Base-by-base conservation (phyloP, 1,140 invertebrate species). In the Pogonus chalceus region DNA sequence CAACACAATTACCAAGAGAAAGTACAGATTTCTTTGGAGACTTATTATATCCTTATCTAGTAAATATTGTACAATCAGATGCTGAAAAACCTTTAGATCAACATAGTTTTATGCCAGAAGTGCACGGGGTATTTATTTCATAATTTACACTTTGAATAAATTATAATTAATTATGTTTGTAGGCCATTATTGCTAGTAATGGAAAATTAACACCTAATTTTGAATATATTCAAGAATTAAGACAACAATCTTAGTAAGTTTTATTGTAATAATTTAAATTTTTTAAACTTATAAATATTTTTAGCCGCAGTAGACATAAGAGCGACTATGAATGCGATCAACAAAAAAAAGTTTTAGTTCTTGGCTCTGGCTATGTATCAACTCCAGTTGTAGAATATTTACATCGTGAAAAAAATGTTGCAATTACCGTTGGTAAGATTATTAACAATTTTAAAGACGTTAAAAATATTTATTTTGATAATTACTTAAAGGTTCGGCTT, bases 11-110 rank as follows among this genome's bases (percentile, higher is more conserved):
- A 35, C 97, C 97, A 0, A 78, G 90, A 35, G 96, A 99, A 70
- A 85, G 96, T 0, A 99, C 96, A 0, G 95, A 99, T 65, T 94
- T 95, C 68, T 99, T 99, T 69, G 96, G 96, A 1, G 88, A 95
- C 64, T 76, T 98, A 0, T 75, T 99, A 0, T 79, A 82, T 58
- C 96, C 96, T 0, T 94, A 93, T 63, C 82, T 92, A 0, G 71
- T 82, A 49, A 90, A 98, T 56, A 96, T 99, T 63, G 80, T 98
- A 54, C 81, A 84, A 51, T 96, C 91, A 9, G 88, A 97, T 66
- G 92, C 93, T 0, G 83, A 79, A n/a, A 81, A 81, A 56, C 80
- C 89, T 0, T 74, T 96, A 46, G 84, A 90, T 22, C 81, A 89
- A 20, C 87, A 92, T 58, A 74, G 82, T 4, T 92, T 92, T 61